Evolutionary conservation across 2,888 invertebrate species (phyloP).

Genomic region (Drosophila mettleri): DNA sequence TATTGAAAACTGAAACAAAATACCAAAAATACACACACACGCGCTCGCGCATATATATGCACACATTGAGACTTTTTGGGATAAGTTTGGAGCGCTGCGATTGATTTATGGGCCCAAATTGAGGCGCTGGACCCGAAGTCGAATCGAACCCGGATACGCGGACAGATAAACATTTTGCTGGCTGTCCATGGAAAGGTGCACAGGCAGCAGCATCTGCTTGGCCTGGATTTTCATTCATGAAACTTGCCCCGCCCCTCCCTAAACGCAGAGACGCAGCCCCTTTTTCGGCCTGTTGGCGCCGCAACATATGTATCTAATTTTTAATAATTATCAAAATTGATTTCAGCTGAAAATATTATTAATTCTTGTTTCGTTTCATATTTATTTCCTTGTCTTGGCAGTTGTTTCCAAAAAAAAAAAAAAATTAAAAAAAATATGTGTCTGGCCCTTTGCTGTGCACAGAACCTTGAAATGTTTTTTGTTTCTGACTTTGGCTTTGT

Average conservation of each 20-base stretch:
- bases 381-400: constrained; percentile 10
- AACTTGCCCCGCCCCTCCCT: constrained; percentile 31
- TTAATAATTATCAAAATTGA: constrained; percentile 73
- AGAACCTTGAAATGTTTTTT: constrained; percentile 74
- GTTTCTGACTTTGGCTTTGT: constrained; percentile 28
- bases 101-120: constrained; percentile 83
- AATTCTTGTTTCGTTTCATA: constrained; percentile 9
- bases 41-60: too few species aligned
- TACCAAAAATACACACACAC: constrained; percentile 18
- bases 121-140: constrained; percentile 54
- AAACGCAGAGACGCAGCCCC: constrained; percentile 24
- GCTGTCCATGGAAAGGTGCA: constrained; percentile 44
- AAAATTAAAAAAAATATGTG: neutral
- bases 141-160: constrained; percentile 42
- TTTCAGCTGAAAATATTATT: constrained; percentile 52
- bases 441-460: constrained; percentile 54
- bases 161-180: constrained; percentile 41
- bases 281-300: constrained; percentile 42
- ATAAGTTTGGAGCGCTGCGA: constrained; percentile 63
- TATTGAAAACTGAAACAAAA: constrained; percentile 33
- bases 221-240: constrained; percentile 47
- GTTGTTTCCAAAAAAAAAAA: constrained; percentile 40
- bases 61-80: constrained; percentile 25
- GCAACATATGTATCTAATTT: constrained; percentile 72
- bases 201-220: constrained; percentile 30